Evolutionary conservation across 2,888 invertebrate species (phyloP), one percentile per base, ranked within the genome.

Genomic region (Conus canariensis): DNA sequence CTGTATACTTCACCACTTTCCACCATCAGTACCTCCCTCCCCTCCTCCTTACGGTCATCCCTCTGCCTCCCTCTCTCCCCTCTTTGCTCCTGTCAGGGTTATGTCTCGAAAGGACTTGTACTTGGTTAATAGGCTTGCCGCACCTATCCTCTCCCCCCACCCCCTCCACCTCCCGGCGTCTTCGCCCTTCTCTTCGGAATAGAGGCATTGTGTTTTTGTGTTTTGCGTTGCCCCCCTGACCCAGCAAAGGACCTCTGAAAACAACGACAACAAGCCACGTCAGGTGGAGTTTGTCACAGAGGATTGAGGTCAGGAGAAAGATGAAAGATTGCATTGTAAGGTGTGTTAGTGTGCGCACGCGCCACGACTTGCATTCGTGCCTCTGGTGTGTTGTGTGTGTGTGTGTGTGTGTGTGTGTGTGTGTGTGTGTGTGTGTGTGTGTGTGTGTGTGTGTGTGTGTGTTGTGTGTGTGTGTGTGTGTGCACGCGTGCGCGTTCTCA

Each of bases 371-470:
- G 45, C 45, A 45, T 45, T 45, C 45, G 45, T 45, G 45, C 45
- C 45, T 45, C 2, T 64, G 9, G 60, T 64, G 12, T 12, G 60
- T 16, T n/a, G 25, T 85, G 85, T 85, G 85, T 59, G 85, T 85
- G 22, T 85, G 59, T 82, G 82, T 82, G 82, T 82, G 82, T 82
- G 82, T 82, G 82, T 58, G 82, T 82, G 82, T 82, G 82, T 82
- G 82, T 82, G 60, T 64, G 12, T 12, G 60, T 16, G 82, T n/a
- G 25, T 85, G 85, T 85, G 85, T 59, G 85, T 85, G 22, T 85
- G 59, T 82, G 82, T 82, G 82, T 82, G 82, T 82, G 82, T 82
- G 82, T 58, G 82, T 82, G 82, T 82, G 60, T 64, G 12, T 12
- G 60, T 16, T n/a, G 25, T 85, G 85, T 85, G 85, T 59, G 85